These are phyloP conservation scores for Peromyscus eremicus DNA, from an alignment of 2,797 vertebrate species.

Conservation along the genomic window DNA sequence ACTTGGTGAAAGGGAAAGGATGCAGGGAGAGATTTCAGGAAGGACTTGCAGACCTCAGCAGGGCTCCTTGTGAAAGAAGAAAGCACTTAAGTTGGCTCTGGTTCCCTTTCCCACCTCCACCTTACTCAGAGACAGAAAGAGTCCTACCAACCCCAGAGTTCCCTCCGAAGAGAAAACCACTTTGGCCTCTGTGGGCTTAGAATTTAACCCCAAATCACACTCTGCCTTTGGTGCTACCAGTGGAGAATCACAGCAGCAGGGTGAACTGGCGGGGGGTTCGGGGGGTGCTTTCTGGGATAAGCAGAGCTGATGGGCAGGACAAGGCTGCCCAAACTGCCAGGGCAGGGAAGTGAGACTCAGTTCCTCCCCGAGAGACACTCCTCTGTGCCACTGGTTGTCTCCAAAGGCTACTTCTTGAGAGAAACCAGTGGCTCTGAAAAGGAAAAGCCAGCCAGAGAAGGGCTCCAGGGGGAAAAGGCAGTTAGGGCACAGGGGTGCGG, in stretches of 20 bases:
- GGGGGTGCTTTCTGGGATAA: not conserved
- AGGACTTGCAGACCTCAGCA: not conserved
- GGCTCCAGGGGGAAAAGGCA: not conserved
- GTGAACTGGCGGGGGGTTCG: not conserved
- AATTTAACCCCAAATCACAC: not conserved
- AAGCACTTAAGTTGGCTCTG: not conserved
- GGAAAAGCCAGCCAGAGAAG: not conserved
- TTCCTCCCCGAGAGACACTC: not conserved
- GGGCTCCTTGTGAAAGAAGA: not conserved
- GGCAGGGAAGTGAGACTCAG: not conserved
- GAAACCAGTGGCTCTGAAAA: not conserved
- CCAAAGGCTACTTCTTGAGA: not conserved
- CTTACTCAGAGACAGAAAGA: not conserved
- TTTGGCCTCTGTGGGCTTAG: not conserved
- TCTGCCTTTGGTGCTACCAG: not conserved
- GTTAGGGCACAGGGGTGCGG: not conserved
- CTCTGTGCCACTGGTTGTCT: not conserved
- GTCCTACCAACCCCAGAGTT: not conserved
- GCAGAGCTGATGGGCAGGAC: not conserved
- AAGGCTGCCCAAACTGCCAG: not conserved
- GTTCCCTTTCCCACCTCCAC: not conserved
- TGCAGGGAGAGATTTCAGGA: fast-evolving
- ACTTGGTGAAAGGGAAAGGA: not conserved
- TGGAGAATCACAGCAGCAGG: too few relatives aligned
- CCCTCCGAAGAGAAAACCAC: not conserved